Conservation (phyloP, 2,888 invertebrate genomes). For the Spisula solida region DNA sequence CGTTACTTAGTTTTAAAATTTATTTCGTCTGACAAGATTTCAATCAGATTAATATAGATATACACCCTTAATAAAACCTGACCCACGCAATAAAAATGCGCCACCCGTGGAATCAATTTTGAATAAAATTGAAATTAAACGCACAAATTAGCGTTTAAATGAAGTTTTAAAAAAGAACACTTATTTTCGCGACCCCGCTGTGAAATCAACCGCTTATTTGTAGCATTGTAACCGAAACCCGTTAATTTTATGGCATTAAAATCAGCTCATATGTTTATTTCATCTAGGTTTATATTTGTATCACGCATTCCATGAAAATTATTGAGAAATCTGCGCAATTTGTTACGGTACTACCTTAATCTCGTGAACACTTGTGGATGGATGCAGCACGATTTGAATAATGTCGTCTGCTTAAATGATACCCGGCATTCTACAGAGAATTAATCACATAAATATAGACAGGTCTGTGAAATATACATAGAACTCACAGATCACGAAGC, state of each 20-base stretch:
- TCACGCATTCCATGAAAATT: conserved; percentile 55
- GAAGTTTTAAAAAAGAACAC: conserved; percentile 26
- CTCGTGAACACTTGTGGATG: conserved; percentile 43
- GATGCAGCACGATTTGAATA: conserved; percentile 54
- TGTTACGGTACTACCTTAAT: conserved; percentile 41
- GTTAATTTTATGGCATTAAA: conserved; percentile 45
- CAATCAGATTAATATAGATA: conserved; percentile 12
- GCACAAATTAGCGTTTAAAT: conserved; percentile 28
- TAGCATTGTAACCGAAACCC: conserved; percentile 30
- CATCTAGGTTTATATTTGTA: conserved; percentile 56
- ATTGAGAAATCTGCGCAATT: conserved; percentile 48
- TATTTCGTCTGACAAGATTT: conserved; percentile 6
- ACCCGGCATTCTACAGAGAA: conserved; percentile 18
- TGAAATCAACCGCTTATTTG: conserved; percentile 31
- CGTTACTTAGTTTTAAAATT: not conserved
- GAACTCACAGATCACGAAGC: not conserved
- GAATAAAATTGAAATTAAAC: conserved; percentile 25
- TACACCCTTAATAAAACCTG: conserved; percentile 19
- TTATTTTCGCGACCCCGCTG: conserved; percentile 33
- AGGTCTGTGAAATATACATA: conserved; percentile 20
- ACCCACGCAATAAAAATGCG: not conserved
- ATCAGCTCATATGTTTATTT: conserved; percentile 61
- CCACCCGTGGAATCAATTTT: conserved; percentile 25
- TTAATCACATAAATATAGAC: conserved; percentile 37
- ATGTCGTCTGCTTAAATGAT: conserved; percentile 52